Conservation (phyloP, 53 echinoderm and acorn worm species). For the Mesocentrotus franciscanus region DNA sequence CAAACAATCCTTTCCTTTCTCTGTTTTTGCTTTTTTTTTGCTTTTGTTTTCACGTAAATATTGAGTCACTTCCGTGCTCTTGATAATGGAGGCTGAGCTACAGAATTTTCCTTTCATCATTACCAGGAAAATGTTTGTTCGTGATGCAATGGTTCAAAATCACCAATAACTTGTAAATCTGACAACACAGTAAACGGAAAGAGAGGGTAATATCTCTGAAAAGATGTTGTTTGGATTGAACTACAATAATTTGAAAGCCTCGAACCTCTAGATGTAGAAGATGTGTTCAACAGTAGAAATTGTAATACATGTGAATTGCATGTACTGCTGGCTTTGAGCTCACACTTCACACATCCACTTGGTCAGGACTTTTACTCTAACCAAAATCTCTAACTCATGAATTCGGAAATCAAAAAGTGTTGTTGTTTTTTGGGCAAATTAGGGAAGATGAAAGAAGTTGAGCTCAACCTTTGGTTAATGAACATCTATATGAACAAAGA, state of each 20-base stretch:
- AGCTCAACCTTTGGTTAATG: background rate
- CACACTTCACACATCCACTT: background rate
- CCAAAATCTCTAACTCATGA: background rate
- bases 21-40: background rate
- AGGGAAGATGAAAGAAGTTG: background rate
- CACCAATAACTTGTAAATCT: background rate
- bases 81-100: no score
- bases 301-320: no score
- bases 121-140: no score
- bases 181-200: no score
- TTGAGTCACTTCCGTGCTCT: background rate
- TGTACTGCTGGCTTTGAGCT: no score
- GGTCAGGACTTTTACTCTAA: background rate
- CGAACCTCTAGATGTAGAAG: no score
- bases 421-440: background rate
- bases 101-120: no score
- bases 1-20: background rate
- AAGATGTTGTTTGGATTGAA: background rate
- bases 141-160: background rate
- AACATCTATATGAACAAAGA: constrained; percentile 1
- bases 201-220: background rate
- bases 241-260: no score
- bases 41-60: background rate
- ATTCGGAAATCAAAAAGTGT: background rate
- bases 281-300: no score